Evolutionary conservation across 2,113 vertebrate genomes (phyloP).

Genomic region (Lophotis ruficrista): DNA sequence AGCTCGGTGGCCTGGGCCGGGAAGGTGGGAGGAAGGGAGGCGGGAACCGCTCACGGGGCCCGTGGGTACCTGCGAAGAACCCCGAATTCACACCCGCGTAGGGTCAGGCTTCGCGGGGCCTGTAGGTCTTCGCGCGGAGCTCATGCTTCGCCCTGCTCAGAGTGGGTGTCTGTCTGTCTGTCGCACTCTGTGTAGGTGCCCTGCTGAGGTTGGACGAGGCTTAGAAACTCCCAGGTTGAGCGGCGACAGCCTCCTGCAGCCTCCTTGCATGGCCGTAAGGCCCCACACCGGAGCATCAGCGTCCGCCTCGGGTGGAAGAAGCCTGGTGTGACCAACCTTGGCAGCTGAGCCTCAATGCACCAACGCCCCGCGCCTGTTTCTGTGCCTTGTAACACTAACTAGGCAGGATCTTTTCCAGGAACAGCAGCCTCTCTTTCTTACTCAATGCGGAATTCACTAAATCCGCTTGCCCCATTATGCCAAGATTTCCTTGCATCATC

Average conservation of each 20-base stretch:
- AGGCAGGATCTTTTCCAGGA: not conserved
- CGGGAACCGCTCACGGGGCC: too few relatives aligned
- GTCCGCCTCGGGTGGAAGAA: accelerated
- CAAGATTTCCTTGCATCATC: not conserved
- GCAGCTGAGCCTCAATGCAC: not conserved
- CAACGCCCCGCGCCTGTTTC: accelerated
- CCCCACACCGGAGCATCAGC: accelerated
- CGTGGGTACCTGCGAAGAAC: accelerated
- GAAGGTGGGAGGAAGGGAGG: not conserved
- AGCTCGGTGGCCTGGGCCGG: not conserved
- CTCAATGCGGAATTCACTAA: accelerated
- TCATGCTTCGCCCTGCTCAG: accelerated
- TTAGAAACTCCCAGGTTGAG: not conserved
- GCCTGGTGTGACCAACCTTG: not conserved
- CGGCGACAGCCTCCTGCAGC: not conserved
- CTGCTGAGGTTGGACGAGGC: accelerated
- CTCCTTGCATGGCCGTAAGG: accelerated
- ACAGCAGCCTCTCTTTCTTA: too few relatives aligned
- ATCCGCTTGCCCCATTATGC: accelerated
- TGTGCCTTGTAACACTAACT: not conserved
- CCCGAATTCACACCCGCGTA: accelerated
- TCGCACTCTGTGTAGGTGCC: accelerated
- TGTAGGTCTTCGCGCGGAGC: accelerated
- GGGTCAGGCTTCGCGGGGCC: accelerated
- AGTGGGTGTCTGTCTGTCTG: too few relatives aligned